A percentile compares a stretch with the other conserved stretches of the same genome.
Conservation (phyloP, 1,140 invertebrate species). For the Drosophila suzukii region DNA sequence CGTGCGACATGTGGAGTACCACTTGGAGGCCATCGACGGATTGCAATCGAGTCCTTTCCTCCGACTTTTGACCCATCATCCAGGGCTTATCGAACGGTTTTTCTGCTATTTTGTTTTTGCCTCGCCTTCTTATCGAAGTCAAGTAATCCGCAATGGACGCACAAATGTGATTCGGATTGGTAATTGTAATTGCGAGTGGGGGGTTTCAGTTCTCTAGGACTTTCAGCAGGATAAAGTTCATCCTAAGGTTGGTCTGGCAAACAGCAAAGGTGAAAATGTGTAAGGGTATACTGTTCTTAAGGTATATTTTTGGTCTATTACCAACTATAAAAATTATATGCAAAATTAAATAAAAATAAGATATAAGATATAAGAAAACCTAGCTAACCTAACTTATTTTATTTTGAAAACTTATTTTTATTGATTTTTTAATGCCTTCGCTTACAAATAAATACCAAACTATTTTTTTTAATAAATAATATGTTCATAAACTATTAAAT, state of each 20-base stretch:
- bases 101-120: background rate
- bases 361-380: too few species aligned
- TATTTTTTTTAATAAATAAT: too few species aligned
- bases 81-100: constrained; percentile 15
- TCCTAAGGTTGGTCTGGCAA: background rate
- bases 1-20: constrained; percentile 16
- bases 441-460: too few species aligned
- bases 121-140: constrained; percentile 3
- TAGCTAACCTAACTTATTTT: too few species aligned
- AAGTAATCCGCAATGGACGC: constrained; percentile 13
- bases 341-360: too few species aligned
- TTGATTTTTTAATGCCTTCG: too few species aligned
- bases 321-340: too few species aligned
- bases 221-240: background rate
- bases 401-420: too few species aligned
- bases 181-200: constrained; percentile 22
- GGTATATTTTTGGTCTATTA: too few species aligned
- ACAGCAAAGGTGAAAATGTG: background rate
- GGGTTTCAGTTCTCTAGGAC: background rate
- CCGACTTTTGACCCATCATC: constrained; percentile 9
- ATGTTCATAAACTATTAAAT: too few species aligned
- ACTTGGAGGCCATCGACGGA: background rate
- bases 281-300: background rate
- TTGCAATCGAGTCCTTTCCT: background rate
- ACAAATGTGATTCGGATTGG: constrained; percentile 21